phyloP scores from a whole-genome alignment of 2,797 vertebrate genomes.

The Sebastes goodei region DNA sequence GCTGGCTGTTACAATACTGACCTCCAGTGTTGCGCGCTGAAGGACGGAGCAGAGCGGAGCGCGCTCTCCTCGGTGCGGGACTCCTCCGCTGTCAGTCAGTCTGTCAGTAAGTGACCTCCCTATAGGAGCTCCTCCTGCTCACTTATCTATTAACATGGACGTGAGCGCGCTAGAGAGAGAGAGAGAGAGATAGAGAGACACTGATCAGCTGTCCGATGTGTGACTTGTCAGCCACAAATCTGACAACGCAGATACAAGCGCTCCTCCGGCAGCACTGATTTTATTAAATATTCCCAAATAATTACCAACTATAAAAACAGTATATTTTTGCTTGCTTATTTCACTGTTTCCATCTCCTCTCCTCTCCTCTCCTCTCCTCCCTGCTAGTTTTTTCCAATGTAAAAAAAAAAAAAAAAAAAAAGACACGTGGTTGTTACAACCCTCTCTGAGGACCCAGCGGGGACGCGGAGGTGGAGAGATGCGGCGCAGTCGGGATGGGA shows the following conservation, averaged over 20 bases:
- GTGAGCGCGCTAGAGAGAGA: not conserved
- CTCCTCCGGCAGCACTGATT: not conserved
- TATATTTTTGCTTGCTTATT: not conserved
- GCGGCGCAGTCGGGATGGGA: slow-evolving; percentile 74
- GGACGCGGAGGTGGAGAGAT: slow-evolving; percentile 76
- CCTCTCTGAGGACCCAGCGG: slow-evolving; percentile 71
- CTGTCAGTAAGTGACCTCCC: slow-evolving; percentile 32
- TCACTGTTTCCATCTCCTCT: slow-evolving; percentile 1
- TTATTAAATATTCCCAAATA: not conserved
- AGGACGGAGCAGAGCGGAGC: slow-evolving; percentile 36
- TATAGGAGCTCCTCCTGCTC: not conserved
- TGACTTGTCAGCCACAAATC: not conserved
- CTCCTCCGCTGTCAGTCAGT: slow-evolving; percentile 18
- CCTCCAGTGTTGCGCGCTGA: slow-evolving; percentile 76
- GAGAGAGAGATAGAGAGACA: too few species aligned
- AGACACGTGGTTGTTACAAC: slow-evolving; percentile 81
- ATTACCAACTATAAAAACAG: not conserved
- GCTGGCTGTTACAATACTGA: slow-evolving; percentile 77
- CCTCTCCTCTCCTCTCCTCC: not conserved
- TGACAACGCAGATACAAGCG: not conserved
- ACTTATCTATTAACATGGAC: not conserved
- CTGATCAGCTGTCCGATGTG: not conserved
- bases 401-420: slow-evolving; percentile 20
- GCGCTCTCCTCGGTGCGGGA: not conserved
- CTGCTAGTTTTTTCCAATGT: slow-evolving; percentile 46